Evolutionary conservation across 2,113 vertebrate species (phyloP).

Genomic region (Cochlearius cochlearius): DNA sequence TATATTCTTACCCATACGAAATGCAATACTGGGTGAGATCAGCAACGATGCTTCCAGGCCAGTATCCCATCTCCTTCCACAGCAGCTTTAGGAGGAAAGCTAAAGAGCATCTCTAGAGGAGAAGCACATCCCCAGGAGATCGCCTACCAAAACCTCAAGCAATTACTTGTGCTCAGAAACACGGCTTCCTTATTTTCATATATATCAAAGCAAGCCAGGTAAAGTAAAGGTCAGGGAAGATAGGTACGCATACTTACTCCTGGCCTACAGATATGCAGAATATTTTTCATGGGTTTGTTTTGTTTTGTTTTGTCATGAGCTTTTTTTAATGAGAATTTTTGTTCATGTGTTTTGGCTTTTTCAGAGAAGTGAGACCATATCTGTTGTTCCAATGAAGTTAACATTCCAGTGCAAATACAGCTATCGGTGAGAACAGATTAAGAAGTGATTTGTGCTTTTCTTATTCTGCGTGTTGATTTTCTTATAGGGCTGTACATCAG

Average conservation of each 20-base stretch:
- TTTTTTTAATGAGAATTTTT: neutral
- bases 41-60: accelerated
- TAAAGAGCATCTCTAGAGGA: neutral
- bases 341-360: accelerated
- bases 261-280: neutral
- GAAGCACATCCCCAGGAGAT: neutral
- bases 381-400: neutral
- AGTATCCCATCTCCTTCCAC: neutral
- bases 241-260: neutral
- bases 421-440: neutral
- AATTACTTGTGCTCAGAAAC: neutral
- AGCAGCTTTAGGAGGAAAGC: neutral
- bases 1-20: neutral
- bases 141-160: neutral
- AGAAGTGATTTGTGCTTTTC: neutral
- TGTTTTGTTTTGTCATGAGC: neutral
- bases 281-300: accelerated
- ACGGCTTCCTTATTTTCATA: neutral
- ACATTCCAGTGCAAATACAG: neutral
- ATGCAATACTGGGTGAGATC: neutral
- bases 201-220: neutral
- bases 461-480: neutral
- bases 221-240: neutral
- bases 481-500: neutral
- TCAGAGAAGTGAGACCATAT: neutral